Evolutionary conservation across 2,888 invertebrate species (phyloP).

Genomic region (Clostera curtula): DNA sequence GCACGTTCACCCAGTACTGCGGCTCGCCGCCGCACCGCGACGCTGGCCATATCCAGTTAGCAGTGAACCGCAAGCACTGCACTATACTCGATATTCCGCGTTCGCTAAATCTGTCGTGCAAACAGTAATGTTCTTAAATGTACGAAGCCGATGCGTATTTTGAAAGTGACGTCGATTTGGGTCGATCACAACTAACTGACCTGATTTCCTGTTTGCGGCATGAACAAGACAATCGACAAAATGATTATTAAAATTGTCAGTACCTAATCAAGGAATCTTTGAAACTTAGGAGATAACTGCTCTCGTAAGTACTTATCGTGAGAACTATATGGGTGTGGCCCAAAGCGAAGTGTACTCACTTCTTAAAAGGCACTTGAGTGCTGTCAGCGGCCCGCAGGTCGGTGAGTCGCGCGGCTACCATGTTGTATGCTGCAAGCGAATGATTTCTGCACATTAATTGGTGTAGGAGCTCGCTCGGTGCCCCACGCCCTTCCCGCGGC

Average conservation of each 20-base stretch:
- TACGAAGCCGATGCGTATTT: neutral
- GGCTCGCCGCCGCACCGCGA: constrained; percentile 76
- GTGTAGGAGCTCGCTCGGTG: constrained; percentile 35
- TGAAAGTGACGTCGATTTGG: no score
- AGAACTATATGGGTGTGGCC: no score
- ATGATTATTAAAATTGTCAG: no score
- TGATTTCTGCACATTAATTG: constrained; percentile 77
- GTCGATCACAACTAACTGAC: no score
- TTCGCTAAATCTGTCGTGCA: constrained; percentile 87
- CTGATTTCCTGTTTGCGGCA: constrained; percentile 61
- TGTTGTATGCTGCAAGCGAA: constrained; percentile 95
- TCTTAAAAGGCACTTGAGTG: constrained; percentile 99
- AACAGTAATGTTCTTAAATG: constrained; percentile 10
- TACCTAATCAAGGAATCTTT: no score
- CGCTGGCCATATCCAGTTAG: constrained; percentile 85
- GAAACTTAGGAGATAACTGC: no score
- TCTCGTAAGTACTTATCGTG: no score
- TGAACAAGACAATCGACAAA: no score
- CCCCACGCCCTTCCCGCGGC: constrained; percentile 21
- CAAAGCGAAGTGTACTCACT: constrained; percentile 92
- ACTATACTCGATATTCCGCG: constrained; percentile 96
- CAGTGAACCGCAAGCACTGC: constrained; percentile 73
- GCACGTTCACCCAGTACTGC: constrained; percentile 37
- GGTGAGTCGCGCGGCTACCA: constrained; percentile 97
- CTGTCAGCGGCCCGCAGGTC: constrained; percentile 94